phyloP scores from a whole-genome alignment of 2,888 invertebrate species.

The Vanessa cardui region DNA sequence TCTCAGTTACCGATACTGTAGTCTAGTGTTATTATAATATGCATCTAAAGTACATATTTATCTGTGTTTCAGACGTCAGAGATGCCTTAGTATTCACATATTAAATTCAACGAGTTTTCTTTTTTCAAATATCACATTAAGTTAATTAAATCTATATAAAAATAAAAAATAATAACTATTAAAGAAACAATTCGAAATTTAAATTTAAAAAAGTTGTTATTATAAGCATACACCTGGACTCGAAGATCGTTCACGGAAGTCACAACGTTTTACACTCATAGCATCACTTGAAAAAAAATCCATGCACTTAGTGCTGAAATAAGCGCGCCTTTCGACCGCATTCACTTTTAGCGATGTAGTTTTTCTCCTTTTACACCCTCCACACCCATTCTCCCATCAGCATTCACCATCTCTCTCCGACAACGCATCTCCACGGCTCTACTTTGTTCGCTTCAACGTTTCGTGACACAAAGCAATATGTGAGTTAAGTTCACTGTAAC shows the following conservation, averaged over 20 bases:
- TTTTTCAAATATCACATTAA: no score
- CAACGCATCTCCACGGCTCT: slow-evolving; percentile 64
- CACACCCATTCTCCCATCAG: slow-evolving; percentile 73
- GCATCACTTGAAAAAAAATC: slow-evolving; percentile 80
- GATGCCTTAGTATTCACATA: no score
- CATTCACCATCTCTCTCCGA: slow-evolving; percentile 69
- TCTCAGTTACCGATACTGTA: no score
- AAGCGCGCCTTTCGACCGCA: slow-evolving; percentile 82
- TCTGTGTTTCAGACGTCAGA: no score
- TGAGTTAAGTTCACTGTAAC: slow-evolving; percentile 82
- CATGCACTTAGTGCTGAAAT: slow-evolving; percentile 81
- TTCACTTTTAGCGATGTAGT: slow-evolving; percentile 83
- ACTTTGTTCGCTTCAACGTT: slow-evolving; percentile 73
- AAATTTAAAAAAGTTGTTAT: slow-evolving; percentile 30
- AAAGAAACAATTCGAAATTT: slow-evolving; percentile 16
- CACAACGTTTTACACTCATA: slow-evolving; percentile 54
- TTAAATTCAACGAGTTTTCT: no score
- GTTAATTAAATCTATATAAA: no score
- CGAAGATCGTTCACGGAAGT: slow-evolving; percentile 33
- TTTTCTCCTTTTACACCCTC: slow-evolving; percentile 82
- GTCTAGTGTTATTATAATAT: no score
- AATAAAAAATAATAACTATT: no score
- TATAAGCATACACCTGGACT: slow-evolving; percentile 28
- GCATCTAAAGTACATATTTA: no score
- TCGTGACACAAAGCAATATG: slow-evolving; percentile 83